Evolutionary conservation across 2,113 vertebrate genomes (phyloP), one percentile per base, ranked within the genome.

Genomic region (Poeciliopsis retropinna): DNA sequence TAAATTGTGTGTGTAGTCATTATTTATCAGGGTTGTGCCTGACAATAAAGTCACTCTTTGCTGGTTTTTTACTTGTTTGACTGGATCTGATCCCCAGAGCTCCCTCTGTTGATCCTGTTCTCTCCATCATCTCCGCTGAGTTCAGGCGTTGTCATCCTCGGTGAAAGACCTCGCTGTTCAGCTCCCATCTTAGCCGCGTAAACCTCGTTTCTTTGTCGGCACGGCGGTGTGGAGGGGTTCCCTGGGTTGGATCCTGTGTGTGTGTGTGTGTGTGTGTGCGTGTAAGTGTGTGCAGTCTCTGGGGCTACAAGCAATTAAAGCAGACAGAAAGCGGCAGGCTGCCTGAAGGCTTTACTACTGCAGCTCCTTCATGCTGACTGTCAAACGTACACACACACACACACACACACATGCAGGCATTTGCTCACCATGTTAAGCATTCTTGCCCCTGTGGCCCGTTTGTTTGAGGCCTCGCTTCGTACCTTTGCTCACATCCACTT

Each of bases 301-400:
- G 60, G 64, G 82, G 90, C 80, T 89, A 90, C 81, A 87, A 85
- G 83, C 90, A 90, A 89, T 91, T 91, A 90, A 90, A 90, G 83
- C 80, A 86, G 88, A 86, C 85, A 86, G 88, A 76, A 84, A 87
- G 87, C 78, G 83, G 88, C 70, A 82, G 86, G 86, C 85, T 78
- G 86, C 81, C 81, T 91, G 88, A 85, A 78, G 76, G 85, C 75
- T 76, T 54, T 86, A 76, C 80, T 72, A 68, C 77, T 81, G 85
- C 85, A 44, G 78, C 83, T 83, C 81, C 85, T 79, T 77, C 83
- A 62, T 19, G 44, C 87, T 72, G 68, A 61, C 84, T 89, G 73
- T 83, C 85, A 83, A 22, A 82, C 73, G 78, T 61, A 69, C 72
- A 72, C 70, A 28, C 57, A 66, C 80, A 62, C 70, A 30, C 51